Base-by-base conservation (phyloP, 2,797 vertebrate species). In the Alectoris magna region DNA sequence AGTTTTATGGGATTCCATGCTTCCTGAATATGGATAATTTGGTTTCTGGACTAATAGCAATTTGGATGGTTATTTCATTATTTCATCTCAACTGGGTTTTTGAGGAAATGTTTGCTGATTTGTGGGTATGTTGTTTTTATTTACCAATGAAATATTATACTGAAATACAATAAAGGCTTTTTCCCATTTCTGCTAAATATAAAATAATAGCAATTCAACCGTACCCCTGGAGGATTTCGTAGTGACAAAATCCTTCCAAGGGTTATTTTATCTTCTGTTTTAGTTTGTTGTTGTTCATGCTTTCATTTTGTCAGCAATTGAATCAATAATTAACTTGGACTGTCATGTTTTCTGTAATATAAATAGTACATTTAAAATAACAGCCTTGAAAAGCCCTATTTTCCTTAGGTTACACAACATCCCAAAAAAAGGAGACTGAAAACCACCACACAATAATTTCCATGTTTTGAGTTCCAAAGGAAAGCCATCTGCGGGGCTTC, bases 271-370 rank as follows among this genome's bases (percentile, higher is more conserved):
- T 74, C 67, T 72, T 87, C 48, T 46, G 46, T 82, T 93, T 62
- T 88, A 78, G 29, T 63, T 60, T 60, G 12, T 41, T 63, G 27
- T 43, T 63, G 62, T 63, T 49, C 58, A 39, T 85, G 69, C 59
- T 91, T 95, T 70, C 67, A 88, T 60, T 94, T 87, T 63, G 70
- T 73, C 88, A 90, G 87, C 56, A 91, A 92, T 48, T 67, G 73
- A 88, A 92, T 91, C n/a, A 89, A 73, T 91, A 95, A 91, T 88
- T 94, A 94, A 84, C 72, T 93, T 85, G 48, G 82, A 92, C 51
- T 43, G 60, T 81, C 60, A 36, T 76, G 53, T 87, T 93, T 90
- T 87, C 63, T 89, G 60, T 64, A 88, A 93, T 55, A 76, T 76
- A 94, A 93, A 96, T 51, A 94, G 71, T 84, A 91, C 53, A 76